These are phyloP conservation scores for Lasioglossum baleicum DNA, from an alignment of 1,140 invertebrate species.

Conservation along the genomic window DNA sequence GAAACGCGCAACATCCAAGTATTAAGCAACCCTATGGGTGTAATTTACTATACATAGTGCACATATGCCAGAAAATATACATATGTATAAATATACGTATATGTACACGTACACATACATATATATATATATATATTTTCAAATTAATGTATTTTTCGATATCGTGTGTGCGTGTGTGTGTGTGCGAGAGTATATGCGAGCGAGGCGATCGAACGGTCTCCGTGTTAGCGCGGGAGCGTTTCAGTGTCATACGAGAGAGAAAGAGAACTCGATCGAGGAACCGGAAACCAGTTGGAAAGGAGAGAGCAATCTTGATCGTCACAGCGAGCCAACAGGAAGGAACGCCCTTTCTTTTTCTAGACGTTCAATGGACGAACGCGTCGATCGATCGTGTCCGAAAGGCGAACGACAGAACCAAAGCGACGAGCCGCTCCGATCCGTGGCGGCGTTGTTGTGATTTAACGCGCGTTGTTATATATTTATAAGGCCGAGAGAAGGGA, in stretches of 20 bases:
- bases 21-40: slow-evolving; percentile 64
- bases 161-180: slow-evolving; percentile 51
- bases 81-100: slow-evolving; percentile 52
- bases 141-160: slow-evolving; percentile 76
- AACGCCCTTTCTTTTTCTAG: not conserved
- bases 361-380: not conserved
- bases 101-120: slow-evolving; percentile 35
- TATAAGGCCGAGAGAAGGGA: not conserved
- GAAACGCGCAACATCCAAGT: slow-evolving; percentile 42
- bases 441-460: not conserved
- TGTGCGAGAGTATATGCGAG: no score
- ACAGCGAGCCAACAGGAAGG: not conserved
- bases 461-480: slow-evolving; percentile 8
- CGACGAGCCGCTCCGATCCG: not conserved
- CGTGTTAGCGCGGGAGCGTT: slow-evolving; percentile 1
- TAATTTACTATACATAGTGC: slow-evolving; percentile 56
- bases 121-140: slow-evolving; percentile 59
- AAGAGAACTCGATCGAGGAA: not conserved
- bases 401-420: slow-evolving; percentile 14
- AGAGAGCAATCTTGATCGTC: not conserved
- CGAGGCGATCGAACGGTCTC: slow-evolving; percentile 22
- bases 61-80: slow-evolving; percentile 43
- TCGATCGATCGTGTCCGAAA: not conserved
- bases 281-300: not conserved
- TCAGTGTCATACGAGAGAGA: slow-evolving; percentile 17